Conservation (phyloP, 2,113 vertebrate species). For the Prunella himalayana region DNA sequence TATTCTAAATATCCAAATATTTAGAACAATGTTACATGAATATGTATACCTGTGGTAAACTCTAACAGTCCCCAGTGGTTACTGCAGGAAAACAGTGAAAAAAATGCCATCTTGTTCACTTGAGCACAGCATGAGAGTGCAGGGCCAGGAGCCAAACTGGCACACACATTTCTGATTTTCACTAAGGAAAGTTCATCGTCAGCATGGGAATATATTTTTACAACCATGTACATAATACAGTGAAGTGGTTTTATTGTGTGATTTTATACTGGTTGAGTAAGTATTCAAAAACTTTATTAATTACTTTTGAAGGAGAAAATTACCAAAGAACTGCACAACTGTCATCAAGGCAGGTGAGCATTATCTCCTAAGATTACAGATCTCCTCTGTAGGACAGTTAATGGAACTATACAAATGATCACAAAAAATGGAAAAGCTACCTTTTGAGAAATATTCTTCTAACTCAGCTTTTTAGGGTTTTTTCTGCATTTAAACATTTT, state of each 20-base stretch:
- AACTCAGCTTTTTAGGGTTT: neutral
- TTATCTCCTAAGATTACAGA: too few relatives aligned
- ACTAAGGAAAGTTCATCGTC: neutral
- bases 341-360: neutral
- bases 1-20: neutral
- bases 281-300: neutral
- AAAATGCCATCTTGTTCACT: neutral
- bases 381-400: neutral
- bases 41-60: neutral
- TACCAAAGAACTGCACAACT: neutral
- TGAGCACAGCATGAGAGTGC: accelerated
- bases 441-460: neutral
- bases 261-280: neutral
- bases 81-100: neutral
- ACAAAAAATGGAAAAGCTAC: neutral
- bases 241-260: neutral
- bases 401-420: neutral
- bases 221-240: neutral
- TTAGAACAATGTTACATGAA: neutral
- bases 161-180: neutral
- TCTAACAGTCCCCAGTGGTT: neutral
- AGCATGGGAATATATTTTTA: neutral
- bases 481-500: neutral
- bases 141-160: neutral
- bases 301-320: neutral